These are phyloP conservation scores for Nothoprocta pentlandii DNA, from an alignment of 2,113 vertebrate genomes.

Conservation along the genomic window DNA sequence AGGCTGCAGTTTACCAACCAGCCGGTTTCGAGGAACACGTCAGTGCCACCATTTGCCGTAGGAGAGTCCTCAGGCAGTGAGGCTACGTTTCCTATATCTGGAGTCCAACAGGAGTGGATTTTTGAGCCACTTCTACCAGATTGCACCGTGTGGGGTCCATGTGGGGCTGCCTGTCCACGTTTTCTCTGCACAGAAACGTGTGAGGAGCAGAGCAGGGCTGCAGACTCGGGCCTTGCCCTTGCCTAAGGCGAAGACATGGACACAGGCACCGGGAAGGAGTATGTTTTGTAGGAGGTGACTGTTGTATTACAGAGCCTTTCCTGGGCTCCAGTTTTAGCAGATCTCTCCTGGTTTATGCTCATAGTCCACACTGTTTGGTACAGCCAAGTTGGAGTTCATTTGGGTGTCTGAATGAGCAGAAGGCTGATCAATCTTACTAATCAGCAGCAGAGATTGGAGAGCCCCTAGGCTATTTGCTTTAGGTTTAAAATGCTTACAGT, in stretches of 20 bases:
- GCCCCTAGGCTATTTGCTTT: background rate
- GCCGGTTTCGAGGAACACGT: background rate
- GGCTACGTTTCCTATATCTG: accelerated
- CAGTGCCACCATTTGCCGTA: background rate
- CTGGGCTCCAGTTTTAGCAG: background rate
- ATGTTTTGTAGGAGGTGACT: background rate
- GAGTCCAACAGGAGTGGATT: background rate
- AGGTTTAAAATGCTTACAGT: background rate
- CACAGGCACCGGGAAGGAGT: background rate
- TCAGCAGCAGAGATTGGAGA: background rate
- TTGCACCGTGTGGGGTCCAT: background rate
- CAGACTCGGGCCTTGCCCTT: background rate
- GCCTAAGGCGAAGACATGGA: accelerated
- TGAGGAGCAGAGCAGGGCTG: background rate
- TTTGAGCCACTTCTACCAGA: background rate
- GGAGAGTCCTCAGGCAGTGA: background rate
- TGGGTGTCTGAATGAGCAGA: background rate
- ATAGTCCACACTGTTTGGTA: background rate
- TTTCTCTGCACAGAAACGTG: background rate
- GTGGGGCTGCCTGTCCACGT: background rate
- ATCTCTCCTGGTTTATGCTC: accelerated
- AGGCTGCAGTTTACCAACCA: background rate
- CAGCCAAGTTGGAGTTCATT: accelerated
- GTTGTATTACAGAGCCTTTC: background rate
- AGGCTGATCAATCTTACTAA: background rate